Evolutionary conservation across 2,113 vertebrate species (phyloP).

Genomic region (Prolemur simus): DNA sequence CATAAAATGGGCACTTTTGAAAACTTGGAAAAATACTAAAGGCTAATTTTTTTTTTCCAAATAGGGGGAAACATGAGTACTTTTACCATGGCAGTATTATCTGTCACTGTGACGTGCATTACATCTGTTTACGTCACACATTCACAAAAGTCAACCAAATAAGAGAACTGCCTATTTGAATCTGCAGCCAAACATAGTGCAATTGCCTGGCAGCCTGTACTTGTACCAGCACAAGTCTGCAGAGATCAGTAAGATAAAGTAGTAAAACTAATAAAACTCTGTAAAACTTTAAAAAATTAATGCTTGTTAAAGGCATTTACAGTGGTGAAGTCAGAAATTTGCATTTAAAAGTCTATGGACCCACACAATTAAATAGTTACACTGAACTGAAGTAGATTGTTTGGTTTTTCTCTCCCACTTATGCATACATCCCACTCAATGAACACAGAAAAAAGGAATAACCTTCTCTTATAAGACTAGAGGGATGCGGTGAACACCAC

Average conservation of each 20-base stretch:
- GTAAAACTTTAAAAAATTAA: slow-evolving; percentile 85
- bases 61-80: slow-evolving; percentile 78
- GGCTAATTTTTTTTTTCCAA: slow-evolving; percentile 83
- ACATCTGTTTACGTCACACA: slow-evolving; percentile 78
- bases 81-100: slow-evolving; percentile 83
- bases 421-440: slow-evolving; percentile 81
- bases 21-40: slow-evolving; percentile 87
- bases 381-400: slow-evolving; percentile 75
- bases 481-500: slow-evolving; percentile 80
- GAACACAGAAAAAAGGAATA: slow-evolving; percentile 81
- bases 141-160: slow-evolving; percentile 80
- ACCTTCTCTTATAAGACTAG: slow-evolving; percentile 76
- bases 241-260: slow-evolving; percentile 84
- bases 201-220: slow-evolving; percentile 85
- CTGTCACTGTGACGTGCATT: slow-evolving; percentile 76
- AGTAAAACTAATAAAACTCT: slow-evolving; percentile 85
- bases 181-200: slow-evolving; percentile 85
- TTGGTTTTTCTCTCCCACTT: slow-evolving; percentile 75
- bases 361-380: slow-evolving; percentile 84
- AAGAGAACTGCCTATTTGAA: slow-evolving; percentile 81
- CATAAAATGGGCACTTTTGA: slow-evolving; percentile 90
- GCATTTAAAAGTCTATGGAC: slow-evolving; percentile 94
- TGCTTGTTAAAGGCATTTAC: slow-evolving; percentile 94
- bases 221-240: slow-evolving; percentile 79
- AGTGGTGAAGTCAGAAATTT: slow-evolving; percentile 94